These are phyloP conservation scores for Phalloptychus januarius DNA, from an alignment of 2,797 vertebrate genomes.

Conservation along the genomic window DNA sequence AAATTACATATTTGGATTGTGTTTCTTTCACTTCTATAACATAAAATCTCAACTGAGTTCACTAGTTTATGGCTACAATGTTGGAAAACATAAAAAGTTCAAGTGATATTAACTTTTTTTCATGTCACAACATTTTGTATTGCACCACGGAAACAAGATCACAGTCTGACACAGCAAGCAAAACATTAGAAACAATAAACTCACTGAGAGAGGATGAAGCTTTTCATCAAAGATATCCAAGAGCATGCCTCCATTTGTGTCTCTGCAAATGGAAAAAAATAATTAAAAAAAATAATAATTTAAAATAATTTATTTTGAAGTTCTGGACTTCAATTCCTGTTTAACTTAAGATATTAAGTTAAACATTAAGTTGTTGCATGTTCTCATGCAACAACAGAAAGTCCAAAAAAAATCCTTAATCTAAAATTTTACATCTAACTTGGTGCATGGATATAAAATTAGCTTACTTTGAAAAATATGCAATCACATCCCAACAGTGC, in stretches of 20 bases:
- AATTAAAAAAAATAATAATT: too few species aligned
- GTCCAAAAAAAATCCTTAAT: background rate
- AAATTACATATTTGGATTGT: background rate
- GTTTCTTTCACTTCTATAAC: background rate
- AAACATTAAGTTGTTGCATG: too few species aligned
- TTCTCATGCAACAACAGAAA: background rate
- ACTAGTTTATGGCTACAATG: background rate
- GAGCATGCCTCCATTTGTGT: slow-evolving; percentile 88
- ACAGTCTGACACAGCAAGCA: background rate
- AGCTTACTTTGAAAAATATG: background rate
- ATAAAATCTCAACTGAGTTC: background rate
- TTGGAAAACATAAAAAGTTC: background rate
- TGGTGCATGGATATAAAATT: background rate
- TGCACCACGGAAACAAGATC: background rate
- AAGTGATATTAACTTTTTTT: too few species aligned
- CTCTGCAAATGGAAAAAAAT: slow-evolving; percentile 78
- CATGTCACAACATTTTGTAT: background rate
- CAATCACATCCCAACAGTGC: background rate
- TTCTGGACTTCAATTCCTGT: background rate
- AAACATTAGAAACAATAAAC: background rate
- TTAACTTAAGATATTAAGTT: background rate
- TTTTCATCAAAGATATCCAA: slow-evolving; percentile 98
- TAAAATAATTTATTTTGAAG: background rate
- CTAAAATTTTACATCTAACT: background rate
- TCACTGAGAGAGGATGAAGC: slow-evolving; percentile 95